Percentiles rank a stretch among this genome's conserved stretches.
These are phyloP conservation scores for Meliscaeva auricollis DNA, from an alignment of 2,888 invertebrate species.

Conservation along the genomic window DNA sequence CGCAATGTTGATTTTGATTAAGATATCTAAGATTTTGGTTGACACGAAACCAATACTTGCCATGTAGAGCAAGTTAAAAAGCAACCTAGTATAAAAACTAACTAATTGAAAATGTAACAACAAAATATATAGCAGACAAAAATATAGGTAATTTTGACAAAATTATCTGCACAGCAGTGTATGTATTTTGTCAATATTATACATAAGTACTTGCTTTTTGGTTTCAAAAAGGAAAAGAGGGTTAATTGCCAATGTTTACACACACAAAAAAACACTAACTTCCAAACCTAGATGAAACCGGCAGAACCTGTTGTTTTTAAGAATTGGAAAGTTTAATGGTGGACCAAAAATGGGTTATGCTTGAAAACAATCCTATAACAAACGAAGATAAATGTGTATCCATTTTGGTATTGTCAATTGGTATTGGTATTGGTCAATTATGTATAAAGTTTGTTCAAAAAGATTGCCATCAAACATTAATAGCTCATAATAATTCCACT, in stretches of 20 bases:
- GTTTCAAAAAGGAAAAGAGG: slow-evolving; percentile 38
- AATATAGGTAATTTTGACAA: too few relatives aligned
- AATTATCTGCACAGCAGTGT: slow-evolving; percentile 1
- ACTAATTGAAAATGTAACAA: background rate
- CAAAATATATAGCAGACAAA: too few relatives aligned
- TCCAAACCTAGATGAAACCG: slow-evolving; percentile 61
- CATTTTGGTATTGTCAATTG: slow-evolving; percentile 1
- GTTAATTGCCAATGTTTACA: slow-evolving; percentile 61
- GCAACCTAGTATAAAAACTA: too few relatives aligned
- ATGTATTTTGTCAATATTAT: slow-evolving; percentile 1
- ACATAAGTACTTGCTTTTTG: background rate
- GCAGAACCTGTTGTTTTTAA: slow-evolving; percentile 71
- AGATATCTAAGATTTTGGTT: too few relatives aligned
- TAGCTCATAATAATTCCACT: slow-evolving; percentile 15
- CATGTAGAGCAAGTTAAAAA: too few relatives aligned
- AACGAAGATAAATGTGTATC: background rate
- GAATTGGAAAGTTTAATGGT: slow-evolving; percentile 40
- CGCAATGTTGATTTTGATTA: too few relatives aligned
- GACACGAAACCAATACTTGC: too few relatives aligned
- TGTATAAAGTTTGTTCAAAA: background rate
- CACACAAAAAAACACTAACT: slow-evolving; percentile 46
- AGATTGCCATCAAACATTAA: background rate
- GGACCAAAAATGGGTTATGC: slow-evolving; percentile 4
- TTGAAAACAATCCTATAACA: background rate
- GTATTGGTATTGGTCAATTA: too few relatives aligned